Conservation (phyloP, 2,797 vertebrate species). For the Hyperoplus lanceolatus region DNA sequence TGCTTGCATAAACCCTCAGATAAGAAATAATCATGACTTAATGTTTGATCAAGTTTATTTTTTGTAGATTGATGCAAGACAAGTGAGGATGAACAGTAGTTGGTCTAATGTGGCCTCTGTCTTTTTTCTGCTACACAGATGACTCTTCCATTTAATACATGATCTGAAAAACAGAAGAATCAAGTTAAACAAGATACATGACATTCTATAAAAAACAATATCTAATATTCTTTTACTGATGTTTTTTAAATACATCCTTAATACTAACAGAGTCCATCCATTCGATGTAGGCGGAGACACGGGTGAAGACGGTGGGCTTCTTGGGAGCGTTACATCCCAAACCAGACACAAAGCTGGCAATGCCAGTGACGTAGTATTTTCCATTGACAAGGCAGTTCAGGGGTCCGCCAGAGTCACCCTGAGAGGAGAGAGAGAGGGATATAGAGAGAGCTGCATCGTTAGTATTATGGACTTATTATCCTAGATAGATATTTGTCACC, state of each 20-base stretch:
- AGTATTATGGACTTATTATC: background rate
- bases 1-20: constrained; percentile 4
- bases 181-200: background rate
- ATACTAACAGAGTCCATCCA: constrained; percentile 85
- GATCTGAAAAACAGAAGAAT: constrained; percentile 57
- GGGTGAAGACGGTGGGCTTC: constrained; percentile 92
- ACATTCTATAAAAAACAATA: background rate
- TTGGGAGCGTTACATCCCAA: constrained; percentile 80
- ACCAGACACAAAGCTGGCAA: constrained; percentile 89
- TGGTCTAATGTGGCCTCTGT: background rate
- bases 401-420: constrained; percentile 92
- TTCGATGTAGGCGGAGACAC: constrained; percentile 87
- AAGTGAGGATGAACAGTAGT: background rate
- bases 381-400: constrained; percentile 86
- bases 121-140: background rate
- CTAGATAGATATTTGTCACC: background rate
- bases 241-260: background rate
- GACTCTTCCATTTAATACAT: constrained; percentile 41
- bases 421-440: background rate
- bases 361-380: constrained; percentile 84
- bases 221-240: background rate
- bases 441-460: background rate
- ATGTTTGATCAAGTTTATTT: constrained; percentile 57
- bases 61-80: constrained; percentile 17
- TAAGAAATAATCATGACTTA: constrained; percentile 22